phyloP scores from a whole-genome alignment of 2,113 vertebrate genomes.

The Syngnathus floridae region DNA sequence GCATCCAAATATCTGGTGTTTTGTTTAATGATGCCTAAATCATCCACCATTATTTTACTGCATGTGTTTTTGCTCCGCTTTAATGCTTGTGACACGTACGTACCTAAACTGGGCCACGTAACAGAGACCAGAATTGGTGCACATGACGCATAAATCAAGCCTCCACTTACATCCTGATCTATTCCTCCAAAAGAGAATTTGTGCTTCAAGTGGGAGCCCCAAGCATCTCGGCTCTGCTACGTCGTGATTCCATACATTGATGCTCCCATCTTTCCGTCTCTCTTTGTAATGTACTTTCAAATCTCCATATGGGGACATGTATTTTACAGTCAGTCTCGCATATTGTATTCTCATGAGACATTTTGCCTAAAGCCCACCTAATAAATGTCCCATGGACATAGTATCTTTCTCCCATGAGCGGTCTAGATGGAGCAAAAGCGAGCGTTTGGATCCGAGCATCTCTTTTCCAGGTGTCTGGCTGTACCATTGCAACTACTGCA shows the following conservation, averaged over 20 bases:
- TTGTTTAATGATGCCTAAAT: neutral
- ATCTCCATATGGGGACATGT: neutral
- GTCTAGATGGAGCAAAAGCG: slow-evolving; percentile 7
- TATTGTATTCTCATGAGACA: neutral
- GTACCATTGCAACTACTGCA: slow-evolving; percentile 17
- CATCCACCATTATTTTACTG: neutral
- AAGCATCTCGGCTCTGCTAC: no score
- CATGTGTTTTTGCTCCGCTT: neutral
- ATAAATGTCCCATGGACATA: slow-evolving; percentile 12
- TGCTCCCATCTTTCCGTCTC: neutral
- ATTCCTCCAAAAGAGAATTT: neutral
- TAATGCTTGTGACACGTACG: neutral
- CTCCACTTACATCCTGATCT: neutral
- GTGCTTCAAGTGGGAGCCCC: no score
- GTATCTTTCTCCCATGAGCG: slow-evolving; percentile 13
- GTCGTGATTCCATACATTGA: neutral
- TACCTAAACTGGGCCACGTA: neutral
- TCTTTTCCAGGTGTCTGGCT: slow-evolving; percentile 4
- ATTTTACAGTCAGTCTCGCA: neutral
- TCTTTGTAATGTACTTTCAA: neutral
- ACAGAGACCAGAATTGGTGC: neutral
- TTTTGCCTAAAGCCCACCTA: slow-evolving; percentile 11
- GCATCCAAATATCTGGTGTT: no score
- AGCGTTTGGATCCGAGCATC: no score
- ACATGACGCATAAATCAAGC: neutral